Base-by-base conservation (phyloP, 2,113 vertebrate species). In the Lamprotornis superbus region DNA sequence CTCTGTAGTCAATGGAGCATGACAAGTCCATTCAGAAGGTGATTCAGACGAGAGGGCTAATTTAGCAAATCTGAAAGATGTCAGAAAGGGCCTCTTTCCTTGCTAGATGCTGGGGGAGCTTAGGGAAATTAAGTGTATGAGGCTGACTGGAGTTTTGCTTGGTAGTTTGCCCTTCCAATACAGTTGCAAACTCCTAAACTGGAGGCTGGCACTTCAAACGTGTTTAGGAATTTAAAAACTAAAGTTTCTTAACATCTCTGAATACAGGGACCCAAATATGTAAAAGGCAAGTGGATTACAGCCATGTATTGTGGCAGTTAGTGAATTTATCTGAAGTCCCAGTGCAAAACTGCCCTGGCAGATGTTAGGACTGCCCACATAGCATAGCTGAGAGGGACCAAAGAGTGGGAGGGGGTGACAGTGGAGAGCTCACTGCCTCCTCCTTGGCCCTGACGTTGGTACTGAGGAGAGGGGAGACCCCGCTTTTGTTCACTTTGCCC, bases 321-420 rank as follows among this genome's bases (percentile, higher is more conserved):
- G n/a, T 12, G 46, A 39, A 49, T 7, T 3, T 47, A 25, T 56
- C 44, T 50, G 50, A 53, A 77, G 63, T 31, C 7, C 17, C 35
- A 25, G 24, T 5, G 9, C 18, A 20, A n/a, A 64, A 40, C 2
- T 67, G 28, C 46, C 16, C 25, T 44, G 57, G 61, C 50, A 44
- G 30, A 33, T 53, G 23, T 64, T 24, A 67, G 24, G 21, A 4
- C 17, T 44, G 65, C 16, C 30, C 31, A 18, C 3, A 3, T 2
- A 27, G n/a, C 42, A 9, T 0, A 2, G 37, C 25, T 0, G 16
- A 57, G 52, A 1, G 5, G 17, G n/a, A 28, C 22, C 1, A 0
- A 68, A 21, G 55, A 19, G 42, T 0, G 2, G 28, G 52, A 40
- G 31, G 49, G 19, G 18, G 71, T 17, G 67, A 35, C 49, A 33